A percentile compares a stretch with the other conserved stretches of the same genome.
Evolutionary conservation across 2,888 invertebrate species (phyloP).

Genomic region (Apocheima hispidaria): DNA sequence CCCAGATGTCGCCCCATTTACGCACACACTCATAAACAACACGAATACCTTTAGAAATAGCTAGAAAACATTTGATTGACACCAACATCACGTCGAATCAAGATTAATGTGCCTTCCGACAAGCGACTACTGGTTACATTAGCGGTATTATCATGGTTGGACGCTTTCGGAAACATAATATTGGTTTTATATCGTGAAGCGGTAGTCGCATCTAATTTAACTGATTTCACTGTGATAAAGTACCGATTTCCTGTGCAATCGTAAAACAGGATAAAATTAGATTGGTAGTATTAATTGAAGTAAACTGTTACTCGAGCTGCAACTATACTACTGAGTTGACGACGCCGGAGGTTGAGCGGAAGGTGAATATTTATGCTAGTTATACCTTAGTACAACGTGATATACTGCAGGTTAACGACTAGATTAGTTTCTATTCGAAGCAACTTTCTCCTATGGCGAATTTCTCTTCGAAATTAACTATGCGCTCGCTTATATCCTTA

Average conservation of each 20-base stretch:
- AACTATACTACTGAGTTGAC: slow-evolving; percentile 48
- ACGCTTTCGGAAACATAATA: slow-evolving; percentile 40
- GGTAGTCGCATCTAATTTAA: slow-evolving; percentile 22
- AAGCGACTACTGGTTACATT: slow-evolving; percentile 43
- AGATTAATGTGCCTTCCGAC: slow-evolving; percentile 39
- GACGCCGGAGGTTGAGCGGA: slow-evolving; percentile 54
- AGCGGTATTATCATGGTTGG: slow-evolving; percentile 39
- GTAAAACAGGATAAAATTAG: slow-evolving; percentile 17
- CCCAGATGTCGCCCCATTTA: slow-evolving; percentile 74
- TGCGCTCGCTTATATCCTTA: slow-evolving; percentile 50
- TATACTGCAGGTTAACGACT: slow-evolving; percentile 70
- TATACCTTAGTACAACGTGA: slow-evolving; percentile 60
- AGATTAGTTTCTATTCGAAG: slow-evolving; percentile 78
- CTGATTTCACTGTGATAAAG: slow-evolving; percentile 17
- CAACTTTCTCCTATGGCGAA: slow-evolving; percentile 72
- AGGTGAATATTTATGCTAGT: slow-evolving; percentile 70
- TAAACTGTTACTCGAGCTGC: slow-evolving; percentile 22
- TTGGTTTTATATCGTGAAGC: slow-evolving; percentile 27
- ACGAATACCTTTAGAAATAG: slow-evolving; percentile 39
- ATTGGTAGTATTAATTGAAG: slow-evolving; percentile 9
- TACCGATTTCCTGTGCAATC: slow-evolving; percentile 27
- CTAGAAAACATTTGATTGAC: slow-evolving; percentile 44
- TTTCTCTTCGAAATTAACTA: slow-evolving; percentile 65
- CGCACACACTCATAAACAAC: slow-evolving; percentile 65
- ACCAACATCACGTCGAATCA: slow-evolving; percentile 41